Evolutionary conservation across 2,797 vertebrate species (phyloP).

Genomic region (Galago senegalensis): DNA sequence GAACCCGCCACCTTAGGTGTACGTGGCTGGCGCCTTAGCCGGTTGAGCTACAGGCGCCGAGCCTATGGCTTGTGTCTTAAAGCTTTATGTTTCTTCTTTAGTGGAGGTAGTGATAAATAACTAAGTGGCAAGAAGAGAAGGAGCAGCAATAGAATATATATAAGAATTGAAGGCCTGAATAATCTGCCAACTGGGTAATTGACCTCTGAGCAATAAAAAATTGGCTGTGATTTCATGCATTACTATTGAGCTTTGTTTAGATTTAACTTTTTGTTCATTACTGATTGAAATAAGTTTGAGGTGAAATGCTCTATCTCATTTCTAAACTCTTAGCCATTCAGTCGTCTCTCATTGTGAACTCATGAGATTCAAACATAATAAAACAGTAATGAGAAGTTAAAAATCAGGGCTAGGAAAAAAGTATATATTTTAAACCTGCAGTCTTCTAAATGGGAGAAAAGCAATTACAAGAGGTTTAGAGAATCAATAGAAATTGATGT

Average conservation of each 20-base stretch:
- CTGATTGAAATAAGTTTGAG: slow-evolving; percentile 65
- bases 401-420: slow-evolving; percentile 63
- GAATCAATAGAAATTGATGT: slow-evolving; percentile 84
- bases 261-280: slow-evolving; percentile 66
- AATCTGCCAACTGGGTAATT: slow-evolving; percentile 44
- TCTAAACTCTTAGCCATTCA: slow-evolving; percentile 51
- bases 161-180: slow-evolving; percentile 46
- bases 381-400: slow-evolving; percentile 78
- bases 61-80: slow-evolving; percentile 36
- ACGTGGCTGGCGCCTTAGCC: no score
- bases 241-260: slow-evolving; percentile 64
- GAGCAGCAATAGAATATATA: background rate
- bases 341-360: slow-evolving; percentile 47
- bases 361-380: slow-evolving; percentile 68
- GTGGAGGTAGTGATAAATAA: slow-evolving; percentile 41
- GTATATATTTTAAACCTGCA: slow-evolving; percentile 73
- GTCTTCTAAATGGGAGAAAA: slow-evolving; percentile 80
- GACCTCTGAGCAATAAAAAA: slow-evolving; percentile 52
- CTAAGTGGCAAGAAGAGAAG: background rate
- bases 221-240: slow-evolving; percentile 68
- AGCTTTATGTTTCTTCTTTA: slow-evolving; percentile 36
- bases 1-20: no score
- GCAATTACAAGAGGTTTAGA: slow-evolving; percentile 82
- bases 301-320: slow-evolving; percentile 60
- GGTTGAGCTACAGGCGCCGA: no score